Conservation (phyloP, 2,113 vertebrate genomes). For the Semnornis frantzii region DNA sequence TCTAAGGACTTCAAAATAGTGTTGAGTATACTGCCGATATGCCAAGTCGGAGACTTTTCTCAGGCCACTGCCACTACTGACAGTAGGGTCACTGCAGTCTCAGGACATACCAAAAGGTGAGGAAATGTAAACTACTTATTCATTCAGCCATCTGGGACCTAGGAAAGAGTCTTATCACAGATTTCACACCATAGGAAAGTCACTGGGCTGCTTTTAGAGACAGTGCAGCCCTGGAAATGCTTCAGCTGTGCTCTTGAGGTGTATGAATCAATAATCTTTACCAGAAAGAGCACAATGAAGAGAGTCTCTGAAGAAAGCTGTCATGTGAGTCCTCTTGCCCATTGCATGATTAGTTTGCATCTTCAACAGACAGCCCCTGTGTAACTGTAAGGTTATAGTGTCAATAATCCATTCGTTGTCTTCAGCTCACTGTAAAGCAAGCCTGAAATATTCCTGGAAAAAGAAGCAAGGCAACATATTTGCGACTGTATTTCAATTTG, state of each 20-base stretch:
- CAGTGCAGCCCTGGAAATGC: not conserved
- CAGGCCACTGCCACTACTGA: not conserved
- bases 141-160: not conserved
- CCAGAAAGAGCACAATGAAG: not conserved
- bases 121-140: not conserved
- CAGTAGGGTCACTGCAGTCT: not conserved
- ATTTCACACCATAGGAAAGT: not conserved
- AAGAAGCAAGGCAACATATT: not conserved
- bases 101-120: not conserved
- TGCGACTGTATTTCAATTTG: not conserved
- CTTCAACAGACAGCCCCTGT: not conserved
- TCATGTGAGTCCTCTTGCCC: not conserved
- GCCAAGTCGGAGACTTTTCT: not conserved
- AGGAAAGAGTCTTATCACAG: not conserved
- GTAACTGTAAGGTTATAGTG: not conserved
- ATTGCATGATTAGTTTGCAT: not conserved
- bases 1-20: not conserved
- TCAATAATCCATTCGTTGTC: not conserved
- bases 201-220: not conserved
- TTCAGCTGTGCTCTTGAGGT: not conserved
- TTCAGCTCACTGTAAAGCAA: not conserved
- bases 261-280: not conserved
- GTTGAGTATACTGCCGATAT: fast-evolving
- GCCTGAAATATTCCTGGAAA: not conserved
- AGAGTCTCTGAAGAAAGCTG: not conserved